Evolutionary conservation across 2,113 vertebrate genomes (phyloP).

Genomic region (Mellivora capensis): DNA sequence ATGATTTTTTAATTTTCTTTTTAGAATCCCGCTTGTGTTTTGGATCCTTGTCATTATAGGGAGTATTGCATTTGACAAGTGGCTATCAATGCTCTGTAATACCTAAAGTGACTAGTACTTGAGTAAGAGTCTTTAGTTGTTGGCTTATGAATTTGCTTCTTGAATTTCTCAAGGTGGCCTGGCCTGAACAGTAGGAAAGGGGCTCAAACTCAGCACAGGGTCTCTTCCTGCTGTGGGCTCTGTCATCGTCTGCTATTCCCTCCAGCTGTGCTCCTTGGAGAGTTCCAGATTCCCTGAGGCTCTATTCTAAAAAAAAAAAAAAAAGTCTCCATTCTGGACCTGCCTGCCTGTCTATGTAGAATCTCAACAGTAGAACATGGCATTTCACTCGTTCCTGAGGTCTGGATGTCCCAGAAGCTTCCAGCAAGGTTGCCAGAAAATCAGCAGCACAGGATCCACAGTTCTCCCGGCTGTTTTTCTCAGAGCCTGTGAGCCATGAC

Average conservation of each 20-base stretch:
- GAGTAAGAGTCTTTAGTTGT: background rate
- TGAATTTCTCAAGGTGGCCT: background rate
- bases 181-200: background rate
- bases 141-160: background rate
- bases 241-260: background rate
- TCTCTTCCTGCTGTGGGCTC: background rate
- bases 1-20: background rate
- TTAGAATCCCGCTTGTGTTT: background rate
- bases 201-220: background rate
- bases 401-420: background rate
- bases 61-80: background rate
- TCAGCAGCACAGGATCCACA: background rate
- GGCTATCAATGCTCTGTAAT: background rate
- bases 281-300: background rate
- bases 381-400: background rate
- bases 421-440: background rate
- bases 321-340: background rate
- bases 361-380: background rate
- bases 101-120: background rate
- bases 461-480: background rate
- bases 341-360: background rate
- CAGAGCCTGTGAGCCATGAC: background rate
- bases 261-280: background rate
- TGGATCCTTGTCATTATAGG: background rate
- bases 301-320: background rate